Evolutionary conservation across 1,140 invertebrate genomes (phyloP).

Genomic region (Ostrea denselamellosa): DNA sequence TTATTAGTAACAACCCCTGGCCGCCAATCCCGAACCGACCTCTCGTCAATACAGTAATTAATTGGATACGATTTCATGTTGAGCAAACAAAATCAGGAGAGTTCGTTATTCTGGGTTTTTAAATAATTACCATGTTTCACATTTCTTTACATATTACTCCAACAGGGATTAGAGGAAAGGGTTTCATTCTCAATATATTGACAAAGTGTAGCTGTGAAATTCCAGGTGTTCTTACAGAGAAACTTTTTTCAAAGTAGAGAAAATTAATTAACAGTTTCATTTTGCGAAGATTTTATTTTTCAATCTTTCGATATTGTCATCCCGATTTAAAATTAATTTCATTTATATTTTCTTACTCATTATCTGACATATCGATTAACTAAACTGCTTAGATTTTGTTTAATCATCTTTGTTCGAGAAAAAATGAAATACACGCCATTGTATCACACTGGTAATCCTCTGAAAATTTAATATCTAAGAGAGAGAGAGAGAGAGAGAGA

Average conservation of each 20-base stretch:
- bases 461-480: no score
- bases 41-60: conserved; percentile 25
- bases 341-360: neutral
- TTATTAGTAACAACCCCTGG: neutral
- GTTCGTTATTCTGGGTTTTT: conserved; percentile 29
- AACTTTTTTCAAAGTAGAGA: neutral
- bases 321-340: neutral
- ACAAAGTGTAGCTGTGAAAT: neutral
- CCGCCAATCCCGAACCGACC: neutral
- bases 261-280: conserved; percentile 33
- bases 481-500: no score
- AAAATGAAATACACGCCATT: neutral
- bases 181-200: conserved; percentile 29
- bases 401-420: neutral
- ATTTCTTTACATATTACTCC: conserved; percentile 17
- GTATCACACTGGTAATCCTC: no score
- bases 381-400: neutral
- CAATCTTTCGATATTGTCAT: conserved; percentile 4
- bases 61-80: conserved; percentile 36
- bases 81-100: conserved; percentile 32
- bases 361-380: conserved; percentile 6
- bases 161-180: neutral
- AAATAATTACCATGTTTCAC: conserved; percentile 21
- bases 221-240: neutral
- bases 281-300: neutral